Percentiles rank a stretch among this genome's conserved stretches.
Conservation (phyloP, 2,113 vertebrate genomes). For the Scolopax mira region DNA sequence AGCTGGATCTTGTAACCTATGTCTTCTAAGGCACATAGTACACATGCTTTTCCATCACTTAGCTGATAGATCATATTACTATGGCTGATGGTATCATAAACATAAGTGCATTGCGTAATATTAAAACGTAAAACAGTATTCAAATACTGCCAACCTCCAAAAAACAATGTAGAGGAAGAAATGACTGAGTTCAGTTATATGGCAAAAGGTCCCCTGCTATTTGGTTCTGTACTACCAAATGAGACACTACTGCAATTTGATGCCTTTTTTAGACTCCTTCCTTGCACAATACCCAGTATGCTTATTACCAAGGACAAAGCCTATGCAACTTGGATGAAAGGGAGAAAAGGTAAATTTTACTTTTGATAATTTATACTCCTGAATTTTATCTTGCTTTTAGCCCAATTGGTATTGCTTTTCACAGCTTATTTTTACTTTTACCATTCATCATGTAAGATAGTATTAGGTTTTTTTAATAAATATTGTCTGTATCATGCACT, state of each 20-base stretch:
- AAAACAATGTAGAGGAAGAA: neutral
- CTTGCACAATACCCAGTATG: neutral
- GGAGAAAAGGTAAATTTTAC: neutral
- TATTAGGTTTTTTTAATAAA: neutral
- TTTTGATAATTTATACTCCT: neutral
- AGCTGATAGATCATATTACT: neutral
- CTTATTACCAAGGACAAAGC: neutral
- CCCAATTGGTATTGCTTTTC: neutral
- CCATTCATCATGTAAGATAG: neutral
- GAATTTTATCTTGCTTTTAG: neutral
- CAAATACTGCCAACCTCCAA: neutral
- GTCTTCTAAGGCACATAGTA: neutral
- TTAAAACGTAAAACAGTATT: neutral
- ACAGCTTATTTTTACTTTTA: neutral
- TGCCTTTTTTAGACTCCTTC: neutral
- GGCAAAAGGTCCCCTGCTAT: neutral
- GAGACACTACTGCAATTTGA: neutral
- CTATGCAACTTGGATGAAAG: neutral
- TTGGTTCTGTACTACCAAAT: neutral
- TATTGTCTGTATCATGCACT: neutral
- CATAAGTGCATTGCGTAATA: neutral
- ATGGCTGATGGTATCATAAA: neutral
- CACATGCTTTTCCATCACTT: neutral
- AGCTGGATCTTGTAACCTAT: neutral
- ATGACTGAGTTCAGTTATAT: neutral